Evolutionary conservation across 2,797 vertebrate species (phyloP).

Genomic region (Malacoctenus gilli): DNA sequence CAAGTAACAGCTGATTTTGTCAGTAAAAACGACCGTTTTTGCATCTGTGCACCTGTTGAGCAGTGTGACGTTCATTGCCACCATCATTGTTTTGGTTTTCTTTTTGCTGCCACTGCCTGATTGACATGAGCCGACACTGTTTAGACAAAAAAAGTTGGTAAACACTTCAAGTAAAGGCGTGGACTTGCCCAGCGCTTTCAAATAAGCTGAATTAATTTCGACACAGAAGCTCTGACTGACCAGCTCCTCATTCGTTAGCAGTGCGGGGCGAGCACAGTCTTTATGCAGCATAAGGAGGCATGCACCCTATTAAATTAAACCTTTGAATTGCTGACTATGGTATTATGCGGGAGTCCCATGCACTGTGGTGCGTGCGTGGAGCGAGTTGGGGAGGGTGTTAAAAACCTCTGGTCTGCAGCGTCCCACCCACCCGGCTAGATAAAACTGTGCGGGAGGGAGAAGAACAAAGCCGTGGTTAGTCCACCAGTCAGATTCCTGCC

Average conservation of each 20-base stretch:
- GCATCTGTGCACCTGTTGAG: too few species aligned
- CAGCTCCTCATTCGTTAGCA: slow-evolving; percentile 1
- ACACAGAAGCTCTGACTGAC: background rate
- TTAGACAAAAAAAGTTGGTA: too few species aligned
- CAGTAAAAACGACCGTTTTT: too few species aligned
- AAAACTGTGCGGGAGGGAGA: slow-evolving; percentile 28
- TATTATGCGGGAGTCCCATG: background rate
- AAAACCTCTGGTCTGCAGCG: slow-evolving; percentile 30
- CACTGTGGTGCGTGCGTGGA: slow-evolving; percentile 3
- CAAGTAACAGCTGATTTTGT: too few species aligned
- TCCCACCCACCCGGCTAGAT: slow-evolving; percentile 21
- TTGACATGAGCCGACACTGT: too few species aligned
- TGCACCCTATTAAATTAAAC: slow-evolving; percentile 13
- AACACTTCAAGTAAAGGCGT: too few species aligned
- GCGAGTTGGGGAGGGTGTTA: slow-evolving; percentile 2
- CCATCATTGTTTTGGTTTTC: too few species aligned
- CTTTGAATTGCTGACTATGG: background rate
- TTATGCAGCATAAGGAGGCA: slow-evolving; percentile 8
- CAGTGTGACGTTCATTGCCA: too few species aligned
- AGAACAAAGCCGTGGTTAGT: slow-evolving; percentile 57
- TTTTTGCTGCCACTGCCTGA: too few species aligned
- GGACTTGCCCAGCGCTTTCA: background rate
- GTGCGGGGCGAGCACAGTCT: background rate
- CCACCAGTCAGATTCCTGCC: slow-evolving; percentile 56
- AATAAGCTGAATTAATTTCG: background rate